Base-by-base conservation (phyloP, 2,113 vertebrate species). In the Catharus bicknelli region DNA sequence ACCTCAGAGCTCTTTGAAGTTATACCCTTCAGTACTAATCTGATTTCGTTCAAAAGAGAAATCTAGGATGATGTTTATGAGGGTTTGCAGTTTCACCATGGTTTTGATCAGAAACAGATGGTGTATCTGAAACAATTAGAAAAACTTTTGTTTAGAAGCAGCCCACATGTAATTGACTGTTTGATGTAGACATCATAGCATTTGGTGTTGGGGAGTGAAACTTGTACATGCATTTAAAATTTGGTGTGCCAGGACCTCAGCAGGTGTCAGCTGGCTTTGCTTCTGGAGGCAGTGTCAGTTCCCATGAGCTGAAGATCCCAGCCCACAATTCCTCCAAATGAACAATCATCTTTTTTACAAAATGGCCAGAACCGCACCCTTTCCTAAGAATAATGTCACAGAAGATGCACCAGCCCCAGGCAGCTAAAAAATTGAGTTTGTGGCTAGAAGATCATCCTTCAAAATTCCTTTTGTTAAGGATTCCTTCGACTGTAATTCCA, bases 101-200 rank as follows among this genome's bases (percentile, higher is more conserved):
- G 82, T 87, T 94, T 92, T 96, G 91, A 96, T 95, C 89, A 92
- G 82, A 91, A 96, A 74, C 95, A 96, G 95, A 94, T 96, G 95
- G 94, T 73, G 26, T 85, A 87, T 96, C 79, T 94, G 94, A 91
- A 96, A 94, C 93, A 95, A 95, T 94, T 88, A 95, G 63, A 76
- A 90, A 91, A 95, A 83, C 93, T 94, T 95, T 95, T 95, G 84
- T 96, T 95, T 95, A 90, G 94, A 90, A 91, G 70, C 89, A 91
- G 82, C 84, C 89, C 81, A 91, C 84, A 63, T 3, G 15, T 96
- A 91, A 67, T 17, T 73, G 36, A 30, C 14, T 32, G 55, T 69
- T 83, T 74, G n/a, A 89, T 73, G 57, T 83, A 77, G 75, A 73
- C 80, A 75, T 67, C 59, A 10, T 16, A 86, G 79, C 54, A 30